Conservation (phyloP, 2,113 vertebrate genomes). For the Engraulis encrasicolus region DNA sequence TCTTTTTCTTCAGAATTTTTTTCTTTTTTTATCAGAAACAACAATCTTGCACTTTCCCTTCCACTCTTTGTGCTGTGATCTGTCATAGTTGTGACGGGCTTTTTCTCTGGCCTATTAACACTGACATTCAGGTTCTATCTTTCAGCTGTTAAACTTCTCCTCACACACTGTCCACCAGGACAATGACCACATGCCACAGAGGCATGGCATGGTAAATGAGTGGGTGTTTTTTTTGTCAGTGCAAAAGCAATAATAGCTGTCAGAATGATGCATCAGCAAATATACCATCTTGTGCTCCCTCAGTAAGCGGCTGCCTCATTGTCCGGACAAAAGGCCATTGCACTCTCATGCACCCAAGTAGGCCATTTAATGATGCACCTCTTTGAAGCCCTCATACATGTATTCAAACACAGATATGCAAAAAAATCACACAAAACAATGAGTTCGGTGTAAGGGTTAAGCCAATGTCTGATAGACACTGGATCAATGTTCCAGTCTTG, state of each 20-base stretch:
- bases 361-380: too few relatives aligned
- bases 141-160: not conserved
- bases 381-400: too few relatives aligned
- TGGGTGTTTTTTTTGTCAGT: not conserved
- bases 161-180: too few relatives aligned
- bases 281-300: not conserved
- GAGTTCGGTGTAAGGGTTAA: too few relatives aligned
- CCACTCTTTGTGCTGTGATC: not conserved
- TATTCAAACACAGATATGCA: too few relatives aligned
- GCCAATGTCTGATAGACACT: not conserved
- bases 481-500: not conserved
- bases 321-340: not conserved
- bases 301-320: not conserved
- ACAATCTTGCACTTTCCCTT: not conserved
- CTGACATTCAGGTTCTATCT: not conserved
- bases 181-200: not conserved
- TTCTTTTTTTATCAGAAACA: too few relatives aligned
- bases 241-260: not conserved
- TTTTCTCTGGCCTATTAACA: not conserved
- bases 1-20: not conserved
- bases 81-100: not conserved
- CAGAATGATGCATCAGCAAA: not conserved
- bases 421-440: too few relatives aligned
- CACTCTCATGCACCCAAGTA: not conserved
- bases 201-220: not conserved